A percentile compares a stretch with the other conserved stretches of the same genome.
Conservation (phyloP, 2,113 vertebrate species). For the Riparia riparia region DNA sequence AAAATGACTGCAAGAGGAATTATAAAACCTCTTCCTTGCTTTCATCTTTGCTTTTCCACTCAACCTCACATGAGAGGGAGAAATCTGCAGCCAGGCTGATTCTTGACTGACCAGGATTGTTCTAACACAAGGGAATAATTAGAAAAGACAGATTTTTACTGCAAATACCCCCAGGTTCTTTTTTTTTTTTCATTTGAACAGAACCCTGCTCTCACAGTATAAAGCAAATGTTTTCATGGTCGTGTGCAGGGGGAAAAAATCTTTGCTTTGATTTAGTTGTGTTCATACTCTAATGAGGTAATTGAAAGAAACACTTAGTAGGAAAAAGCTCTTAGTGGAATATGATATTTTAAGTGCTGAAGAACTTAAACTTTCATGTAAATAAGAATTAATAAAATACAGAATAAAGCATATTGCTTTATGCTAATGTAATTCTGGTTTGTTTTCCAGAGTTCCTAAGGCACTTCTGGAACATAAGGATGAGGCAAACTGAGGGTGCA, state of each 20-base stretch:
- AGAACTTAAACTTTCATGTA: neutral
- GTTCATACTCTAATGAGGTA: neutral
- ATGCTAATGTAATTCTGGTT: neutral
- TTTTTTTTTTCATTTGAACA: neutral
- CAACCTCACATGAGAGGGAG: neutral
- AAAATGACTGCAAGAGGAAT: neutral
- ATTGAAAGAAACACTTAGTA: neutral
- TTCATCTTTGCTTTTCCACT: conserved; percentile 43
- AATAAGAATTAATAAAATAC: neutral
- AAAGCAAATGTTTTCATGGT: conserved; percentile 26
- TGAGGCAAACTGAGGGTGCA: neutral
- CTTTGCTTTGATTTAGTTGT: neutral
- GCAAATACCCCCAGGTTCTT: neutral
- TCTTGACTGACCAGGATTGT: neutral
- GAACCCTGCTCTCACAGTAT: neutral
- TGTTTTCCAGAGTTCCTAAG: neutral
- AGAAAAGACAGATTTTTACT: conserved; percentile 10
- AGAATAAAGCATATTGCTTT: neutral
- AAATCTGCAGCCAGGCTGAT: neutral
- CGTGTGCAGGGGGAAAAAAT: neutral
- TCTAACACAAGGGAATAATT: conserved; percentile 42
- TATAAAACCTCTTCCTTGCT: conserved; percentile 26
- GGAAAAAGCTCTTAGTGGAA: neutral
- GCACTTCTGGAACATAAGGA: neutral
- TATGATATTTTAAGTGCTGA: neutral